phyloP scores from a whole-genome alignment of 2,797 vertebrate genomes.

The Vireo griseus region DNA sequence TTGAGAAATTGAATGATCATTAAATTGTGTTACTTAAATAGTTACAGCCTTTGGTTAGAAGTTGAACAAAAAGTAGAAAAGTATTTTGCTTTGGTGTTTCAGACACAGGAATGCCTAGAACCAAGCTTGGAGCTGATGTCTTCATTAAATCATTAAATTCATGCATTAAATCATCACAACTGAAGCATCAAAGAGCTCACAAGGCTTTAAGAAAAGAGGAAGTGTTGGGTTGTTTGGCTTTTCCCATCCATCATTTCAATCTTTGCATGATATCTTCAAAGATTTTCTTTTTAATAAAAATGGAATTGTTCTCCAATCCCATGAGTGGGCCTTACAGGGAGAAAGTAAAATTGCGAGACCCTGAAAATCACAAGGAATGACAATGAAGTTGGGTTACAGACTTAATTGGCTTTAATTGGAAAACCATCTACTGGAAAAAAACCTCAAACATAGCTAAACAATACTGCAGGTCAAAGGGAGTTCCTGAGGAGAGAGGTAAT shows the following conservation, averaged over 20 bases:
- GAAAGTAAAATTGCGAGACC: not conserved
- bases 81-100: not conserved
- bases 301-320: not conserved
- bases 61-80: not conserved
- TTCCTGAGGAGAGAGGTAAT: not conserved
- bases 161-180: not conserved
- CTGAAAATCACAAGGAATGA: not conserved
- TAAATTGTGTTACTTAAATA: not conserved
- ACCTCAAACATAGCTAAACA: not conserved
- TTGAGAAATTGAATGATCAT: not conserved
- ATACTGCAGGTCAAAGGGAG: not conserved
- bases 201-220: not conserved
- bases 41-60: not conserved
- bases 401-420: not conserved
- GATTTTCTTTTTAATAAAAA: not conserved
- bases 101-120: not conserved
- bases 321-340: not conserved
- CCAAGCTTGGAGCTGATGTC: not conserved
- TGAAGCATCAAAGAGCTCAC: not conserved
- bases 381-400: not conserved
- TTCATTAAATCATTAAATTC: not conserved
- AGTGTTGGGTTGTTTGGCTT: not conserved
- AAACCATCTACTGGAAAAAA: not conserved
- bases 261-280: not conserved
- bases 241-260: not conserved